phyloP scores from a whole-genome alignment of 2,797 vertebrate genomes.

The Sebastiscus albofasciatus region DNA sequence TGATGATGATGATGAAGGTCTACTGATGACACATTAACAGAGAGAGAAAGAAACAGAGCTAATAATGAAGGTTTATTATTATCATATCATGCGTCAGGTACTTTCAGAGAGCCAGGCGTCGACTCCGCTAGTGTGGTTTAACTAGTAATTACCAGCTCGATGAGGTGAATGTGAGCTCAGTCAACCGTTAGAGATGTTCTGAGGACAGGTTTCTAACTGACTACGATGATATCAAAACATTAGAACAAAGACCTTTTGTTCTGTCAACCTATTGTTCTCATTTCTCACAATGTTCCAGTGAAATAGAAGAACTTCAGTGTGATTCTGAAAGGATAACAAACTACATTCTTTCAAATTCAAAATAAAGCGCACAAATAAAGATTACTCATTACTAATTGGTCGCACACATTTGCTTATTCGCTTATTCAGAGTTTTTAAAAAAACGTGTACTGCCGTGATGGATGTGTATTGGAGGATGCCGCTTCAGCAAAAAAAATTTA shows the following conservation, averaged over 20 bases:
- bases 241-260: background rate
- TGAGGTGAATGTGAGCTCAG: constrained; percentile 1
- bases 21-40: constrained; percentile 10
- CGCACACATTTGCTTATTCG: background rate
- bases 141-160: constrained; percentile 17
- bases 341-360: background rate
- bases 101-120: constrained; percentile 1
- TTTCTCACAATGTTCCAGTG: background rate
- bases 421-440: background rate
- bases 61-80: background rate
- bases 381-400: background rate
- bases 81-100: background rate
- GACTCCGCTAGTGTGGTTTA: constrained; percentile 7
- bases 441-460: background rate
- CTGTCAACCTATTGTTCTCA: background rate
- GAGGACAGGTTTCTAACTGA: constrained; percentile 40
- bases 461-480: background rate
- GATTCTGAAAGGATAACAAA: background rate
- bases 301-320: background rate
- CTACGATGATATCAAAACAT: background rate
- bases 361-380: background rate
- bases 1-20: background rate
- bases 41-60: background rate
- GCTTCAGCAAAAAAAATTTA: background rate
- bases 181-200: constrained; percentile 20